These are phyloP conservation scores for Yoshiicerus persimilis DNA, from an alignment of 1,140 invertebrate genomes.

Conservation along the genomic window DNA sequence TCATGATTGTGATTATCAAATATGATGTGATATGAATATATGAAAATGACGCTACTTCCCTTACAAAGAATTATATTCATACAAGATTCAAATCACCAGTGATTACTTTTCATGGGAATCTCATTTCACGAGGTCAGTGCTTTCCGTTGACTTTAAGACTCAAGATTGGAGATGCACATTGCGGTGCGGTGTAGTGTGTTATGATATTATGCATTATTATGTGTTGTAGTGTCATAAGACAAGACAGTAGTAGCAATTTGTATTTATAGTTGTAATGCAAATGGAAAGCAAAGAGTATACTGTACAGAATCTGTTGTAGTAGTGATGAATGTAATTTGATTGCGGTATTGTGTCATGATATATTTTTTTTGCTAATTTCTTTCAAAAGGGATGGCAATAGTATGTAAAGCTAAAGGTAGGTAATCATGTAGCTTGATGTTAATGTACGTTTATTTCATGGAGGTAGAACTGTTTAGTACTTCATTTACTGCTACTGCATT, in stretches of 20 bases:
- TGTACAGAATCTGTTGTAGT: background rate
- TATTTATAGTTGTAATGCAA: background rate
- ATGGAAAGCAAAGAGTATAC: no score
- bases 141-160: background rate
- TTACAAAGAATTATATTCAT: background rate
- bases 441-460: background rate
- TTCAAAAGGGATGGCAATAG: background rate
- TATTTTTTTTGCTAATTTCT: background rate
- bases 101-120: conserved; percentile 3
- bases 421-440: background rate
- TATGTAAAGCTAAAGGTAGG: background rate
- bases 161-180: background rate
- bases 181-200: background rate
- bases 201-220: background rate
- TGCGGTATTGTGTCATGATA: background rate
- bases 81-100: background rate
- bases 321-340: background rate
- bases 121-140: background rate
- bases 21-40: no score
- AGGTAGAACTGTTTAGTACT: background rate
- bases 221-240: background rate
- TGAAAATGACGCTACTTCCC: no score
- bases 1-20: background rate
- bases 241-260: background rate
- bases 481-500: no score